Base-by-base conservation (phyloP, 2,888 invertebrate genomes). In the Campoplex capitator region DNA sequence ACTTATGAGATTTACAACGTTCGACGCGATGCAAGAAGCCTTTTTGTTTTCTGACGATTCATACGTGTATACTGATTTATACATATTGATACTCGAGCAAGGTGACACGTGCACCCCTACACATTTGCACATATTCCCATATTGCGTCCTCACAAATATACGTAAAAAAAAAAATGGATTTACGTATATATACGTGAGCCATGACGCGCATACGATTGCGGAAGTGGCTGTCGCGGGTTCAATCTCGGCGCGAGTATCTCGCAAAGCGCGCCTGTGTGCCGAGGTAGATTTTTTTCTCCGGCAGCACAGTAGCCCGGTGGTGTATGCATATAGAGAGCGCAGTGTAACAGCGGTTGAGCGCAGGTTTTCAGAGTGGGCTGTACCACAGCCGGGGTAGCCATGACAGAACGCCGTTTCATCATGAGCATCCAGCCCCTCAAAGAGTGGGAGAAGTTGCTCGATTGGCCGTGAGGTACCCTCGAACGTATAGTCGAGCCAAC, bases 331-430 rank as follows among this genome's bases (percentile, higher is more conserved):
- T 8, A 51, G 65, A 68, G n/a, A 28, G 23, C 82, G 71, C 68
- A 48, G 45, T 45, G 28, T 28, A 45, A 65, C 42, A 74, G 67
- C 32, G 75, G 75, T 70, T 84, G 84, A 70, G 84, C 84, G 83
- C 82, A 80, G 56, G 82, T 84, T 67, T 76, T 80, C 18, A 56
- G 32, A 84, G 88, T 89, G 88, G 89, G 89, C 81, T 83, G 90
- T 86, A 81, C 89, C 85, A 56, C 45, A 45, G 28, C 42, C 82
- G 81, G 86, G 88, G 90, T 88, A 88, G 90, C 89, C 90, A 90
- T 90, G 88, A 85, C 83, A 65, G 85, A 84, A 83, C 73, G 23
- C 23, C 38, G 67, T 51, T 83, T 70, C 58, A 58, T 73, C 80
- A 35, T 56, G 51, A 28, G 35, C 83, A 77, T 78, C 87, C 86